Percentiles rank a stretch among this genome's conserved stretches.
These are phyloP conservation scores for Pomatostomus ruficeps DNA, from an alignment of 2,113 vertebrate genomes.

Conservation along the genomic window DNA sequence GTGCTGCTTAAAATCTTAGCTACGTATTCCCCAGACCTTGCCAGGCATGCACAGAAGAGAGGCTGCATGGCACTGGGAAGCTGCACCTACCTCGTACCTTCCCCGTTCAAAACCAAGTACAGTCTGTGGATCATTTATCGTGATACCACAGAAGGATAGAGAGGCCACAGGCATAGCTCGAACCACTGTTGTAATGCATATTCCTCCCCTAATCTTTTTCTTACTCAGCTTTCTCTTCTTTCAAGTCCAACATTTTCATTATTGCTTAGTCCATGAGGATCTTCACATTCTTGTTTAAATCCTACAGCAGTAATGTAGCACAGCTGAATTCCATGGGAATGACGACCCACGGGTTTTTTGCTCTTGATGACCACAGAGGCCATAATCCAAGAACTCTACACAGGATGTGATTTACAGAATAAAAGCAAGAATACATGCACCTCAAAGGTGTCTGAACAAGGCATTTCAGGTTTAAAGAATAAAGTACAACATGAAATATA, in stretches of 20 bases:
- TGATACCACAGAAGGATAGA: neutral
- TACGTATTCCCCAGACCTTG: neutral
- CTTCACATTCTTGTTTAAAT: neutral
- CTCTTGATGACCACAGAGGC: neutral
- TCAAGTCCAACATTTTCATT: neutral
- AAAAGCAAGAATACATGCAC: neutral
- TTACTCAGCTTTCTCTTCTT: neutral
- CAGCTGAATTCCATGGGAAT: neutral
- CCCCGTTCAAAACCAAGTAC: neutral
- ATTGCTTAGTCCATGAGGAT: neutral
- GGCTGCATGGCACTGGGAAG: neutral
- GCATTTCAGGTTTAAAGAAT: neutral
- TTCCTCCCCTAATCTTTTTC: neutral
- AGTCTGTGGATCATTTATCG: neutral
- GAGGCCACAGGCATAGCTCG: neutral
- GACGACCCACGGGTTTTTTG: rapidly evolving
- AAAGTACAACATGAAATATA: neutral
- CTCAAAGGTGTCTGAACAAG: neutral
- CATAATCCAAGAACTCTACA: neutral
- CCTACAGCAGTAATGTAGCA: neutral
- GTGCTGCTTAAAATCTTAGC: neutral
- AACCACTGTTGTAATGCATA: neutral
- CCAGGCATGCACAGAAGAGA: neutral
- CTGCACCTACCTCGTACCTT: neutral
- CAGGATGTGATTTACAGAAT: neutral